Base-by-base conservation (phyloP, 2,888 invertebrate genomes). In the Catocala nupta region DNA sequence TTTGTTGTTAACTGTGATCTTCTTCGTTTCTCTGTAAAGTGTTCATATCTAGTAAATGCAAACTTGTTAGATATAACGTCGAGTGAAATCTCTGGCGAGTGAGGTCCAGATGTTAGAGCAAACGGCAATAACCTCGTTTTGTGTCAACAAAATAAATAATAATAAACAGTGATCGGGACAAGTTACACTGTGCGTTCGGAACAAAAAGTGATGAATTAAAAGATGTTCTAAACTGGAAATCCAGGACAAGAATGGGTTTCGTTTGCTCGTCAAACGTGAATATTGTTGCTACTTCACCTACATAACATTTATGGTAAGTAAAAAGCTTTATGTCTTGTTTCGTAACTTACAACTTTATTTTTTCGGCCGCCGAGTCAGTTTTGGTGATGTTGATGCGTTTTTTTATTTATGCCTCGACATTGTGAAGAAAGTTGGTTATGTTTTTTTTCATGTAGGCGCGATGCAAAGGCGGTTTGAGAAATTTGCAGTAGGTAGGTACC, bases 91-190 rank as follows among this genome's bases (percentile, higher is more conserved):
- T 87, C 80, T 80, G 81, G 78, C 79, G 81, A 83, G 81, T 83
- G 82, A 84, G 83, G 80, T 79, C 85, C 91, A 91, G 90, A 91
- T 92, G 91, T 86, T 90, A 77, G 80, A 82, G 78, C 83, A 81
- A 84, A 82, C 86, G 87, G 82, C 89, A 88, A 85, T 84, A 91
- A 90, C 90, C 90, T 90, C 87, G 89, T 89, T 90, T 86, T 84
- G 89, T 92, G 91, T 90, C 90, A 92, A 92, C 91, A 92, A 90
- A 92, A 92, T 91, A 92, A 90, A 90, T 88, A 88, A 86, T 87
- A 87, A 89, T 88, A 92, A 91, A 92, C 90, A 90, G 92, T 91
- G 92, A 82, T 87, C 81, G 79, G 85, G 84, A 90, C 88, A 84
- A 90, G 88, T 90, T 87, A 81, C 75, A 81, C 81, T 77, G 79